Evolutionary conservation across 2,888 invertebrate genomes (phyloP).

Genomic region (Drosophila mimetica): DNA sequence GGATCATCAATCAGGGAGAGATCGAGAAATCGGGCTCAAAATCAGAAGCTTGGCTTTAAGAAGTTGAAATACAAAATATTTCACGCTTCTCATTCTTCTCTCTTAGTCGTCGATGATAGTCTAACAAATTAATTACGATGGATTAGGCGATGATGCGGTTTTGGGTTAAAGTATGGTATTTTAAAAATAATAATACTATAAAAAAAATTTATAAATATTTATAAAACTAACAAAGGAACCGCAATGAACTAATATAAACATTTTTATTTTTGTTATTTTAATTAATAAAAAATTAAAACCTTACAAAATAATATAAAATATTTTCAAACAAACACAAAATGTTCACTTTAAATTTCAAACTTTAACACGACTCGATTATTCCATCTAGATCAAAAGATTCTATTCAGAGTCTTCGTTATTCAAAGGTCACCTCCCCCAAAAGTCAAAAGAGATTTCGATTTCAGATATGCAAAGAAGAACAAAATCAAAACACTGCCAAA

Average conservation of each 20-base stretch:
- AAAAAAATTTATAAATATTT: no score
- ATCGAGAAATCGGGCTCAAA: conserved; percentile 33
- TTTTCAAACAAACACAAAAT: neutral
- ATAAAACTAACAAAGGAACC: no score
- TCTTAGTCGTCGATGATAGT: conserved; percentile 1
- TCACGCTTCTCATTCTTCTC: conserved; percentile 29
- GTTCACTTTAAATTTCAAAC: neutral
- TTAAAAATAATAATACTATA: no score
- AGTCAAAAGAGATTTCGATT: conserved; percentile 52
- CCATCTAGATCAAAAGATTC: conserved; percentile 24
- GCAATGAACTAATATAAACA: no score
- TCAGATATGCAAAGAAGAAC: conserved; percentile 64
- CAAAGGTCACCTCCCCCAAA: conserved; percentile 23
- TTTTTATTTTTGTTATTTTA: no score
- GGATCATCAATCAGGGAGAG: conserved; percentile 78
- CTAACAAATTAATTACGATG: conserved; percentile 42
- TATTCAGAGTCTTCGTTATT: neutral
- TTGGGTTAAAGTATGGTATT: no score
- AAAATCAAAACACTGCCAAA: conserved; percentile 14
- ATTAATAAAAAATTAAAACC: no score
- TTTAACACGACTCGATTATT: conserved; percentile 1
- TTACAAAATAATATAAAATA: no score
- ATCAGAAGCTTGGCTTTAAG: conserved; percentile 36
- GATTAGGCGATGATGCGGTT: neutral
- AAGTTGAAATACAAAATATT: conserved; percentile 40